Base-by-base conservation (phyloP, 2,113 vertebrate species). In the Stercorarius parasiticus region DNA sequence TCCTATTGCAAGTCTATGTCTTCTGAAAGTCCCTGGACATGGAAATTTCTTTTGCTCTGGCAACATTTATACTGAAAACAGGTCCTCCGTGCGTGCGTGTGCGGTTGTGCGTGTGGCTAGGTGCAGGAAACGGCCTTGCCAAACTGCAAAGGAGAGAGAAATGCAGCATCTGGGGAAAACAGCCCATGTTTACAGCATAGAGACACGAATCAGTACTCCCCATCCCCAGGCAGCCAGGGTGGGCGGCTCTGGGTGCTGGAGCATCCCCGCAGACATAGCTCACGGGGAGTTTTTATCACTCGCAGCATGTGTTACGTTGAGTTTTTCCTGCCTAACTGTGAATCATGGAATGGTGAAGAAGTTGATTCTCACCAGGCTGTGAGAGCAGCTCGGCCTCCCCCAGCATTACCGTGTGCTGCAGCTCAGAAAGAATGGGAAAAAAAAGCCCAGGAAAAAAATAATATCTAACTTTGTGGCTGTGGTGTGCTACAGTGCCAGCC, bases 81-180 rank as follows among this genome's bases (percentile, higher is more conserved):
- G 13, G 0, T 56, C 17, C 30, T 74, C 23, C 0, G 1, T 11
- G 47, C 1, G 0, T 4, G 5, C 3, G 1, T 53, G 17, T 26
- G 2, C 47, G 45, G 30, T 9, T 2, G 0, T 23, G 29, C 3
- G 3, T 52, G 38, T 49, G 38, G 9, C 50, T 73, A 74, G 47
- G 4, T 42, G 15, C 0, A 14, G 76, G 36, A 86, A 83, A 53
- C 6, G 15, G n/a, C 52, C 21, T 36, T 49, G 49, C 22, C 38
- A 50, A 70, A 32, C 21, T 58, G 7, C 13, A 21, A 32, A 69
- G n/a, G 49, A n/a, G 29, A 56, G 32, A 59, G 49, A 59, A 72
- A 56, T 0, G 4, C 49, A 65, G 32, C 0, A 0, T 26, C 23
- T 19, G 34, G 4, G 42, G 43, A 19, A 58, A 80, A 6, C 43